A percentile compares a stretch with the other conserved stretches of the same genome.
These are phyloP conservation scores for Aphaenogaster ashmeadi DNA, from an alignment of 1,140 invertebrate genomes.

Conservation along the genomic window DNA sequence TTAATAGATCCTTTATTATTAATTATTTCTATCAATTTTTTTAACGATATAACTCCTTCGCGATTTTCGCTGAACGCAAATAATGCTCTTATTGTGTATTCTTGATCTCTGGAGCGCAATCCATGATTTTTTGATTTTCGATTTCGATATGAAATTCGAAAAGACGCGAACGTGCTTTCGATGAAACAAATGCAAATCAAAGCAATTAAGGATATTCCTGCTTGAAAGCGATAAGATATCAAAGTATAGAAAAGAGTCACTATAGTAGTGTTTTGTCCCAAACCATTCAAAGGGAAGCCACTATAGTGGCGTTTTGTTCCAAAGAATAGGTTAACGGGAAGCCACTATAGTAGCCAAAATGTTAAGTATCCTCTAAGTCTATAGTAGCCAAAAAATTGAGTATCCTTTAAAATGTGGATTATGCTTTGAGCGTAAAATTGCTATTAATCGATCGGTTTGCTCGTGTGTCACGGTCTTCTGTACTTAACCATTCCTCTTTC, in stretches of 20 bases:
- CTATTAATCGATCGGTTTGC: slow-evolving; percentile 67
- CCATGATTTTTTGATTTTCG: not conserved
- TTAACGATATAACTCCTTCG: not conserved
- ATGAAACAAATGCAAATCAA: too few species aligned
- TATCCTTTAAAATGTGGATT: not conserved
- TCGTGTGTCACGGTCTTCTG: slow-evolving; percentile 34
- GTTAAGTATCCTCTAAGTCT: not conserved
- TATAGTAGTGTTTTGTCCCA: too few species aligned
- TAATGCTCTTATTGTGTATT: not conserved
- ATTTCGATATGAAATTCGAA: too few species aligned
- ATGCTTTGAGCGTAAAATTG: slow-evolving; percentile 28
- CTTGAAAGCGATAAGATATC: too few species aligned
- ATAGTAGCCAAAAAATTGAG: not conserved
- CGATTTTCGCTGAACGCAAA: not conserved
- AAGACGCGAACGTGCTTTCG: too few species aligned
- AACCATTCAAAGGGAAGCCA: too few species aligned
- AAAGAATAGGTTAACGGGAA: too few species aligned
- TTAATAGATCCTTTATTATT: not conserved
- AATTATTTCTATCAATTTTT: not conserved
- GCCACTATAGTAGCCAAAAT: too few species aligned
- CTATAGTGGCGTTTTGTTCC: too few species aligned
- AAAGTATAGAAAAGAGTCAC: too few species aligned
- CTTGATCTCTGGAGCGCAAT: not conserved
- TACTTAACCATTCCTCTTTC: slow-evolving; percentile 48
- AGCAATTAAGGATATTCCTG: too few species aligned